Evolutionary conservation across 2,888 invertebrate species (phyloP).

Genomic region (Cryptus viduatorius): DNA sequence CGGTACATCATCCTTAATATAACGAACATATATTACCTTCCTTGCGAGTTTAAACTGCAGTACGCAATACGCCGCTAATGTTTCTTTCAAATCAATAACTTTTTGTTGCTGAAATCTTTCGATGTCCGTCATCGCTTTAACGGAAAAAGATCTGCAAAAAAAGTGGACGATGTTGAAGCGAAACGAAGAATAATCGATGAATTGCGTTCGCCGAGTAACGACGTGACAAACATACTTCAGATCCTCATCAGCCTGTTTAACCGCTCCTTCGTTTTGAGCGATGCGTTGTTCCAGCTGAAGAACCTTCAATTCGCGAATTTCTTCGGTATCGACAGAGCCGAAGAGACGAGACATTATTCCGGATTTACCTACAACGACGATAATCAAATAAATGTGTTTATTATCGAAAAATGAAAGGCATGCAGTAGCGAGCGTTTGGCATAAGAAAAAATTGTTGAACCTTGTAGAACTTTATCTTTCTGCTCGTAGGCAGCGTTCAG

Average conservation of each 20-base stretch:
- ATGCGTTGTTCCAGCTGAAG: slow-evolving; percentile 89
- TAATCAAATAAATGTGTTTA: neutral
- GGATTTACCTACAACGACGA: slow-evolving; percentile 86
- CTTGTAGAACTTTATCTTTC: slow-evolving; percentile 85
- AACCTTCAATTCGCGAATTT: slow-evolving; percentile 90
- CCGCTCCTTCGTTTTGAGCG: slow-evolving; percentile 87
- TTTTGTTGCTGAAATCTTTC: slow-evolving; percentile 91
- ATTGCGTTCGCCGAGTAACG: neutral
- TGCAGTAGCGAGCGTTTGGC: neutral
- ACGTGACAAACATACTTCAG: slow-evolving; percentile 86
- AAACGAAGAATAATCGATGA: neutral
- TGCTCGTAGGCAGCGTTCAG: slow-evolving; percentile 85
- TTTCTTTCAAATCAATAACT: slow-evolving; percentile 90
- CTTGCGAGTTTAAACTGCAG: slow-evolving; percentile 91
- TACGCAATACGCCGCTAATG: slow-evolving; percentile 89
- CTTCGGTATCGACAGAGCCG: slow-evolving; percentile 91
- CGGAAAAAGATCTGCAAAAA: slow-evolving; percentile 88
- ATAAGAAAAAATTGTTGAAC: slow-evolving; percentile 72
- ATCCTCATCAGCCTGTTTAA: slow-evolving; percentile 87
- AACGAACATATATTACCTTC: slow-evolving; percentile 86
- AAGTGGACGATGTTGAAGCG: slow-evolving; percentile 59
- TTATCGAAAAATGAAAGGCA: neutral
- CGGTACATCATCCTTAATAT: too few species aligned
- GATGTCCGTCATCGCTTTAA: slow-evolving; percentile 89
- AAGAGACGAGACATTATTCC: slow-evolving; percentile 91